phyloP scores from a whole-genome alignment of 2,888 invertebrate species.

The Drosophila falleni region DNA sequence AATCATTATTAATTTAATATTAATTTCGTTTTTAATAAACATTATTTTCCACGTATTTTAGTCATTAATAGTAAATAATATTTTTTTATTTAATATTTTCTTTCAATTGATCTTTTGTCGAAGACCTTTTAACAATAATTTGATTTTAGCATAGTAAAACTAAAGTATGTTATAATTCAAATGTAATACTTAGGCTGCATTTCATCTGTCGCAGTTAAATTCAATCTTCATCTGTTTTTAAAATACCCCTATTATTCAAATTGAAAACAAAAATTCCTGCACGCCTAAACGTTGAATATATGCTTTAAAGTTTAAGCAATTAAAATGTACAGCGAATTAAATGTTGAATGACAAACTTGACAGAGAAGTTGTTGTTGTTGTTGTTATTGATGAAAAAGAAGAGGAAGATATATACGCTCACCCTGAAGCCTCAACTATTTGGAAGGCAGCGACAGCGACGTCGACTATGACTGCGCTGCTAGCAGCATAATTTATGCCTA shows the following conservation, averaged over 20 bases:
- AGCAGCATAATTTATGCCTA: conserved; percentile 62
- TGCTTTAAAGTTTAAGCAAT: conserved; percentile 52
- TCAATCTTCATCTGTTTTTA: too few species aligned
- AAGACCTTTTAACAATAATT: too few species aligned
- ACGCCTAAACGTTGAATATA: conserved; percentile 57
- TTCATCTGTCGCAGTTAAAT: too few species aligned
- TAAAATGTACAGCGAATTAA: conserved; percentile 73
- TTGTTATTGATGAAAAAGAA: conserved; percentile 20
- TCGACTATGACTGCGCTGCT: conserved; percentile 21
- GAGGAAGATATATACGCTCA: conserved; percentile 10
- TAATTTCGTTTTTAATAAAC: too few species aligned
- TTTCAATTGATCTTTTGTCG: too few species aligned
- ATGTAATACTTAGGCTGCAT: too few species aligned
- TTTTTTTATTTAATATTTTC: too few species aligned
- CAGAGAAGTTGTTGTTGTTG: conserved; percentile 9
- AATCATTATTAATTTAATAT: too few species aligned
- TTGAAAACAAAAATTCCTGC: conserved; percentile 63
- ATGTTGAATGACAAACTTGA: conserved; percentile 70
- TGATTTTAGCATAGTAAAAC: too few species aligned
- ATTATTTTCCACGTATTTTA: too few species aligned
- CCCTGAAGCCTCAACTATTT: conserved; percentile 32
- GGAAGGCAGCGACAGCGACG: conserved; percentile 33
- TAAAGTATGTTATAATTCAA: too few species aligned
- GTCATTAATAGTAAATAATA: too few species aligned
- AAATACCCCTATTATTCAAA: not conserved